Percentiles rank a stretch among this genome's conserved stretches.
These are phyloP conservation scores for Ditula angustiorana DNA, from an alignment of 2,888 invertebrate species.

Conservation along the genomic window DNA sequence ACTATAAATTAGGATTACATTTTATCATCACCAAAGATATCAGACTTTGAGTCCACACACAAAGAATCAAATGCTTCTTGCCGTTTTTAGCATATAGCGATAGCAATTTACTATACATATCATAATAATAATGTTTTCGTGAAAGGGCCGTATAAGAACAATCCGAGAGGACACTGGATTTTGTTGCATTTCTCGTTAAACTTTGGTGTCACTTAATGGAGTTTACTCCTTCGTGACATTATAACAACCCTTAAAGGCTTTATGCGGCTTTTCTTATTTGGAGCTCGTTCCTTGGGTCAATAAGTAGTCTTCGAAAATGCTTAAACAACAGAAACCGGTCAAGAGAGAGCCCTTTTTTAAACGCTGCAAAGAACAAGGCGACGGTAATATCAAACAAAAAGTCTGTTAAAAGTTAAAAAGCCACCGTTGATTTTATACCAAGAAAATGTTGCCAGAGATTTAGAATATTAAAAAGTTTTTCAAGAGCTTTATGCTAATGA, in stretches of 20 bases:
- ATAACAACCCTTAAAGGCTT: not conserved
- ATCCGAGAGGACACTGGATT: no score
- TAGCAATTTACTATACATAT: no score
- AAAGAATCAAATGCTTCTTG: no score
- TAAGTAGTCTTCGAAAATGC: not conserved
- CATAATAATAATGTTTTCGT: no score
- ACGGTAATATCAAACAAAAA: slow-evolving; percentile 3
- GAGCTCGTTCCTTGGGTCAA: not conserved
- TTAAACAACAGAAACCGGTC: not conserved
- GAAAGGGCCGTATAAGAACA: no score
- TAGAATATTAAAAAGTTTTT: not conserved
- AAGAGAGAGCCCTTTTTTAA: not conserved
- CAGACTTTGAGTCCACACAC: no score
- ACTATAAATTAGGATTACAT: no score
- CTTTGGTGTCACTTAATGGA: no score
- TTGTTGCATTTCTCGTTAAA: no score
- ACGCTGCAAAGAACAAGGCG: not conserved
- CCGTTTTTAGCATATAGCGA: no score
- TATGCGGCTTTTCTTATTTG: not conserved
- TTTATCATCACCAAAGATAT: no score
- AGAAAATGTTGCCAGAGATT: slow-evolving; percentile 4
- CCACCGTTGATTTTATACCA: not conserved
- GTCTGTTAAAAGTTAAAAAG: slow-evolving; percentile 1
- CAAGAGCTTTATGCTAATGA: not conserved
- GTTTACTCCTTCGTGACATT: not conserved